These are phyloP conservation scores for Linepithema humile DNA, from an alignment of 1,140 invertebrate genomes.

Conservation along the genomic window DNA sequence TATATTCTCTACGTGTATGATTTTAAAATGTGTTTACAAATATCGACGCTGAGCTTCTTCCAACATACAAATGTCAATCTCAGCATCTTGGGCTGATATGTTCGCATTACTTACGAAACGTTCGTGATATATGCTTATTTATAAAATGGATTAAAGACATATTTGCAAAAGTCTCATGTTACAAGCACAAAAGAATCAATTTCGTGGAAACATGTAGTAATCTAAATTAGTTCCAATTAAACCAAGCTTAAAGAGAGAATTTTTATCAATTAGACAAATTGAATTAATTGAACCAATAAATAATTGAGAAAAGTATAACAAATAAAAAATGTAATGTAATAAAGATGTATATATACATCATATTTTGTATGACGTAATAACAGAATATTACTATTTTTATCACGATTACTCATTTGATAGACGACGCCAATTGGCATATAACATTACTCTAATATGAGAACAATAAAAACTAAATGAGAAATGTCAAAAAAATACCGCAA, in stretches of 20 bases:
- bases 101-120: too few relatives aligned
- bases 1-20: not conserved
- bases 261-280: not conserved
- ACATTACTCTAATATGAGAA: not conserved
- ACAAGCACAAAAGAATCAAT: not conserved
- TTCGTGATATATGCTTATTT: too few relatives aligned
- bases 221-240: not conserved
- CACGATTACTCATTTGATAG: not conserved
- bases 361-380: not conserved
- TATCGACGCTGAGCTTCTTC: too few relatives aligned
- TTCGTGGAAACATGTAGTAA: not conserved
- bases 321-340: not conserved
- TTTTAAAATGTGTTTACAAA: not conserved
- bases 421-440: not conserved
- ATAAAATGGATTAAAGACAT: not conserved
- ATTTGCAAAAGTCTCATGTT: not conserved
- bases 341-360: not conserved
- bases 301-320: not conserved
- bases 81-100: too few relatives aligned
- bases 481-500: not conserved
- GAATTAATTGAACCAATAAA: not conserved
- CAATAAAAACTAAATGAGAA: not conserved
- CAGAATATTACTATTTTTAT: not conserved
- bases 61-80: too few relatives aligned
- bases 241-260: not conserved